These are phyloP conservation scores for Brachyopa scutellaris DNA, from an alignment of 2,888 invertebrate genomes.

Conservation along the genomic window DNA sequence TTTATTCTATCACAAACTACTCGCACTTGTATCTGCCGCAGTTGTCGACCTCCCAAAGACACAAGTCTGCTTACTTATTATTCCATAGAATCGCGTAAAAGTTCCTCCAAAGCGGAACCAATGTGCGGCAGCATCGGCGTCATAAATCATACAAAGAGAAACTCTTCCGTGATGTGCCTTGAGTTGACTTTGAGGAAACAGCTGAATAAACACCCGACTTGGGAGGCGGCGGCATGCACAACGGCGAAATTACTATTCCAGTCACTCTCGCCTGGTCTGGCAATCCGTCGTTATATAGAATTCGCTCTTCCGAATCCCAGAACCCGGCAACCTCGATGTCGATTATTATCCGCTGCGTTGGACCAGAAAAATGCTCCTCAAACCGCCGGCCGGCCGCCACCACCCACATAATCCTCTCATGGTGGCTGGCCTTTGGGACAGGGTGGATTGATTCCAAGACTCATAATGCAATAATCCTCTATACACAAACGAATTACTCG, in stretches of 20 bases:
- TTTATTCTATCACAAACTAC: not conserved
- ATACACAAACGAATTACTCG: conserved; percentile 54
- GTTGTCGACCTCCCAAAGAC: conserved; percentile 6
- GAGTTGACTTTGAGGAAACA: too few relatives aligned
- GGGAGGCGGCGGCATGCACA: too few relatives aligned
- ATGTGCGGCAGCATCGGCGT: conserved; percentile 12
- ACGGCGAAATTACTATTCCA: conserved; percentile 60
- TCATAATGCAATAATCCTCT: conserved; percentile 65
- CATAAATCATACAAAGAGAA: conserved; percentile 41
- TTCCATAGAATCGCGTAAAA: conserved; percentile 26
- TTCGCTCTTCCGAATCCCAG: not conserved
- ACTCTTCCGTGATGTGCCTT: too few relatives aligned
- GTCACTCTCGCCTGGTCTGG: conserved; percentile 44
- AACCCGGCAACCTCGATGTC: conserved; percentile 32
- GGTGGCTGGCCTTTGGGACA: not conserved
- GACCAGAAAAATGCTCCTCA: conserved; percentile 58
- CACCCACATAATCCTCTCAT: conserved; percentile 32
- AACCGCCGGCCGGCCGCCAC: not conserved
- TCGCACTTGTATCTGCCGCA: not conserved
- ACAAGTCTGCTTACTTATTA: conserved; percentile 23
- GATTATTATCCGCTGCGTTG: conserved; percentile 64
- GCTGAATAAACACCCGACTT: too few relatives aligned
- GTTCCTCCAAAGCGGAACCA: conserved; percentile 19
- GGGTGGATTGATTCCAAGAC: conserved; percentile 55
- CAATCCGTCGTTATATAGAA: not conserved